A percentile compares a stretch with the other conserved stretches of the same genome.
These are phyloP conservation scores for Heliconius cydno DNA, from an alignment of 2,888 invertebrate genomes.

Conservation along the genomic window DNA sequence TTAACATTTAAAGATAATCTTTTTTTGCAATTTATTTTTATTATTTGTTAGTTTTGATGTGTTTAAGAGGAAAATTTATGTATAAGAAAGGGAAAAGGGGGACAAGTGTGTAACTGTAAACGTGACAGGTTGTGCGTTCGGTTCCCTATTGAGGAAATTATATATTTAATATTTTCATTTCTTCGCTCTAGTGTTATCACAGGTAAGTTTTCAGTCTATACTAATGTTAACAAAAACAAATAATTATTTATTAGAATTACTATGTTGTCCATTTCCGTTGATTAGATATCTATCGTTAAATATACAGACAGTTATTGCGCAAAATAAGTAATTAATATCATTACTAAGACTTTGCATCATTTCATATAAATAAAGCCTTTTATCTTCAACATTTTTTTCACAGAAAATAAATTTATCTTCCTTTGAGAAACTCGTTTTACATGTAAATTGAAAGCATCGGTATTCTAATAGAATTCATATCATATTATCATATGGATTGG, in stretches of 20 bases:
- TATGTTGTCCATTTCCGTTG: no score
- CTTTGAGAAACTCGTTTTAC: constrained; percentile 38
- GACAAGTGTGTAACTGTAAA: no score
- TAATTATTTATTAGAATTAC: no score
- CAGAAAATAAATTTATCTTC: constrained; percentile 33
- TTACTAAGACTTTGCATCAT: neutral
- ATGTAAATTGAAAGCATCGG: constrained; percentile 41
- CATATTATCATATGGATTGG: constrained; percentile 23
- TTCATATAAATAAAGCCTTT: neutral
- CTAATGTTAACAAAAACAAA: no score
- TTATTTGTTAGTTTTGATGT: neutral
- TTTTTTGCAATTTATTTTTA: neutral
- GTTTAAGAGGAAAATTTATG: neutral
- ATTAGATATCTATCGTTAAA: no score
- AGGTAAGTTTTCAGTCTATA: no score
- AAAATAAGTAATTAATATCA: no score
- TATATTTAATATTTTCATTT: no score
- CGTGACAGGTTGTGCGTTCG: no score
- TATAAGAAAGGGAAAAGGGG: neutral
- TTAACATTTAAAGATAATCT: neutral
- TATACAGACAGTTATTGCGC: no score
- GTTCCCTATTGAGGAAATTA: no score
- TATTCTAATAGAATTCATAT: constrained; percentile 37
- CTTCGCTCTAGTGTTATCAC: no score
- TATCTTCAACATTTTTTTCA: constrained; percentile 26